Evolutionary conservation across 2,888 invertebrate genomes (phyloP).

Genomic region (Andrena chrysosceles): DNA sequence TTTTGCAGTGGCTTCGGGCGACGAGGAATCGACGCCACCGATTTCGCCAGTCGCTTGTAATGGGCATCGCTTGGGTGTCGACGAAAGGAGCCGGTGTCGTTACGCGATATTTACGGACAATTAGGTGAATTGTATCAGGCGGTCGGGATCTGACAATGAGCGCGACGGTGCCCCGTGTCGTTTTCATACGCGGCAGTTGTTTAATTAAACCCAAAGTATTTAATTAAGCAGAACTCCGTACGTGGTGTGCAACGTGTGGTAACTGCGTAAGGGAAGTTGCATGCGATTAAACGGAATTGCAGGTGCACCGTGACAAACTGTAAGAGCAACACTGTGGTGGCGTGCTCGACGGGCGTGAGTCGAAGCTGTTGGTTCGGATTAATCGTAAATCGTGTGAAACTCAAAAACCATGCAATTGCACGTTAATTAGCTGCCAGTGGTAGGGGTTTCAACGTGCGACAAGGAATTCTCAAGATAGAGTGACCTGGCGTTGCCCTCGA

Average conservation of each 20-base stretch:
- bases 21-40: constrained; percentile 19
- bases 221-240: constrained; percentile 60
- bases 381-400: constrained; percentile 32
- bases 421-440: constrained; percentile 11
- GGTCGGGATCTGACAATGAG: not conserved
- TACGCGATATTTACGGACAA: constrained; percentile 33
- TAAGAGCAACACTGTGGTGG: constrained; percentile 21
- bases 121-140: constrained; percentile 38
- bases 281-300: constrained; percentile 61
- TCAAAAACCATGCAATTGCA: constrained; percentile 16
- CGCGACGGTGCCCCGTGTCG: not conserved
- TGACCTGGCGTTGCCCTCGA: not conserved
- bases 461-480: not conserved
- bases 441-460: constrained; percentile 12
- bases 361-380: constrained; percentile 32
- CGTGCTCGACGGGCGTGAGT: constrained; percentile 34
- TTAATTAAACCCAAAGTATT: constrained; percentile 68
- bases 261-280: constrained; percentile 36
- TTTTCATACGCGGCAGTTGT: constrained; percentile 46
- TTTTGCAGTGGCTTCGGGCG: constrained; percentile 12
- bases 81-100: constrained; percentile 24
- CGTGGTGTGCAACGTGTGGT: constrained; percentile 44
- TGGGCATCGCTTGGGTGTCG: constrained; percentile 8
- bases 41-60: constrained; percentile 1
- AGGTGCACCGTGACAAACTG: constrained; percentile 44